Base-by-base conservation (phyloP, 2,888 invertebrate species). In the Cryptus armator region DNA sequence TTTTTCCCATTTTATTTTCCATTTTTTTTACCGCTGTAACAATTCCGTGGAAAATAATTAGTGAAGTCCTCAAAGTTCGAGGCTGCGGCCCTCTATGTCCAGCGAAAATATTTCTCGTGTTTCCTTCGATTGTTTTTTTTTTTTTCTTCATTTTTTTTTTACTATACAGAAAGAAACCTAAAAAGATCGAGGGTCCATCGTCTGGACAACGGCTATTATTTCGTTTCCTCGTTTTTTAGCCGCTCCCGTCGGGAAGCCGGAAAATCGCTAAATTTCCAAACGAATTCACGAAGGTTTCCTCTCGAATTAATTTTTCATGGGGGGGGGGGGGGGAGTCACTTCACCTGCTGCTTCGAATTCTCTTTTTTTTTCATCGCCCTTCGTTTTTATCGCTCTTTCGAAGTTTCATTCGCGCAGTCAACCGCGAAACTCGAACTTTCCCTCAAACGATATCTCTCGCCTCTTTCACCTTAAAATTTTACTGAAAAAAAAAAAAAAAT, bases 261-360 rank as follows among this genome's bases (percentile, higher is more conserved):
- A 91, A 92, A 88, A 86, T 89, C 84, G 87, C 66, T 82, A 89
- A 89, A 89, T 88, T 90, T 90, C 87, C 74, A 72, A 80, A 80
- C 83, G 78, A 87, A 88, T 90, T 90, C 88, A 86, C 89, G 87
- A 86, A 78, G 91, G 91, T 90, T 90, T 91, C 90, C 72, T 71
- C 75, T 43, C 53, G 53, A 86, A 87, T 91, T 89, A 88, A 91
- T 90, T 90, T 89, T 86, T 84, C 77, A 53, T 66, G 68, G 32
- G 43, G 29, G 64, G 51, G 5, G 6, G 68, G 32, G 64, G 64
- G 0, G 6, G 37, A 51, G 51, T 29, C 16, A 14, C 32, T 77
- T 74, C 77, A 48, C 64, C 78, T 70, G 53, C 46, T 64, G n/a
- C 51, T 53, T 76, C 43, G 43, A 32, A 64, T 77, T 14, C 74